These are phyloP conservation scores for Phyllostomus discolor DNA, from an alignment of 2,113 vertebrate genomes.

Conservation along the genomic window DNA sequence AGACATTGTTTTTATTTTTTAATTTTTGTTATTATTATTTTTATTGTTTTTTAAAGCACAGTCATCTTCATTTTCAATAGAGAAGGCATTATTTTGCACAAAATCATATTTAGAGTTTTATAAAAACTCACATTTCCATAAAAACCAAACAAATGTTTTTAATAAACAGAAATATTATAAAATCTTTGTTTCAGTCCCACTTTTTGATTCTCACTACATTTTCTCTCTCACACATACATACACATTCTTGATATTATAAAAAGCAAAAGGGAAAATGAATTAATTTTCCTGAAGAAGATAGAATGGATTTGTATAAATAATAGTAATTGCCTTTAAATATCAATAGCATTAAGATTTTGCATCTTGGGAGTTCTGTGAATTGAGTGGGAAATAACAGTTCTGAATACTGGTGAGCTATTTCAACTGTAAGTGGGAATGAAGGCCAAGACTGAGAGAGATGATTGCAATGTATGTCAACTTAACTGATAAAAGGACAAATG, in stretches of 20 bases:
- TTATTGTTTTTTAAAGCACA: no score
- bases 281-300: constrained; percentile 13
- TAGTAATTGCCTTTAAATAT: neutral
- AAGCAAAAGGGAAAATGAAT: neutral
- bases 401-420: neutral
- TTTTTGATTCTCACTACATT: constrained; percentile 24
- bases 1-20: neutral
- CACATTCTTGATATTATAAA: neutral
- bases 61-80: no score
- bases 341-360: neutral
- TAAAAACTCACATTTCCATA: neutral
- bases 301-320: neutral
- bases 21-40: no score
- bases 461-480: neutral
- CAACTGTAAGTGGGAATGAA: neutral
- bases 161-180: constrained; percentile 42
- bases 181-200: constrained; percentile 31
- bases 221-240: neutral
- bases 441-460: neutral
- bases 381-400: neutral
- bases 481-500: neutral
- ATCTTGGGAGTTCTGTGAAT: neutral
- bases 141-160: constrained; percentile 19
- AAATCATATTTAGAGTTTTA: neutral
- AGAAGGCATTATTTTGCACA: neutral